These are phyloP conservation scores for Trichopria drosophilae DNA, from an alignment of 2,888 invertebrate genomes.

Conservation along the genomic window DNA sequence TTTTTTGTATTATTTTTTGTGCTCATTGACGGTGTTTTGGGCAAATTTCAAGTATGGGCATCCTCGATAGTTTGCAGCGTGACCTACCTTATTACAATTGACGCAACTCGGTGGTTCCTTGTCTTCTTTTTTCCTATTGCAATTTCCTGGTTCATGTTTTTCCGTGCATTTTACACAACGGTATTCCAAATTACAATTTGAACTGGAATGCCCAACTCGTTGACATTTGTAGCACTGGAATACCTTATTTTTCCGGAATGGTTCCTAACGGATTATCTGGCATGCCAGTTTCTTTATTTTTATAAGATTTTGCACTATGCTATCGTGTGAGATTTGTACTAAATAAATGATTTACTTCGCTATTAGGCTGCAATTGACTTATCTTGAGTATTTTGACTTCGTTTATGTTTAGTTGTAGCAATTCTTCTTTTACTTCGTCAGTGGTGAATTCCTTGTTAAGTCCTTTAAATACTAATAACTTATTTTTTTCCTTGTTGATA, in stretches of 20 bases:
- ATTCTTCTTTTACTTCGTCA: neutral
- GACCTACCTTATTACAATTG: constrained; percentile 14
- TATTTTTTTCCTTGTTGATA: too few relatives aligned
- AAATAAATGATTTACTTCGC: constrained; percentile 1
- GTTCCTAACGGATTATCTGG: constrained; percentile 20
- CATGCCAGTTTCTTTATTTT: constrained; percentile 9
- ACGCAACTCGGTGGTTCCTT: neutral
- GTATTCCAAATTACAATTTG: constrained; percentile 6
- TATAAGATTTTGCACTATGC: neutral
- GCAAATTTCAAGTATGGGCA: constrained; percentile 15
- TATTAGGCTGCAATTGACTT: neutral
- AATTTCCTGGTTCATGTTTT: neutral
- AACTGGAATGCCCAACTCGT: constrained; percentile 12
- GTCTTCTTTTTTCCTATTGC: neutral
- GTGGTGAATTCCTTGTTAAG: too few relatives aligned
- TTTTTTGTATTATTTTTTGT: neutral
- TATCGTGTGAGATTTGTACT: neutral
- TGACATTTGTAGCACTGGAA: constrained; percentile 23
- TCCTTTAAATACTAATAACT: too few relatives aligned
- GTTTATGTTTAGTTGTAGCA: neutral
- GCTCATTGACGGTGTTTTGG: neutral
- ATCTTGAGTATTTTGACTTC: neutral
- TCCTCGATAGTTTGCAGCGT: constrained; percentile 22
- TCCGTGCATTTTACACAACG: constrained; percentile 19
- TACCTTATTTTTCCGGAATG: constrained; percentile 1